A percentile compares a stretch with the other conserved stretches of the same genome.
These are phyloP conservation scores for Chromoteleia sp. DNA, from an alignment of 2,888 invertebrate species.

Conservation along the genomic window DNA sequence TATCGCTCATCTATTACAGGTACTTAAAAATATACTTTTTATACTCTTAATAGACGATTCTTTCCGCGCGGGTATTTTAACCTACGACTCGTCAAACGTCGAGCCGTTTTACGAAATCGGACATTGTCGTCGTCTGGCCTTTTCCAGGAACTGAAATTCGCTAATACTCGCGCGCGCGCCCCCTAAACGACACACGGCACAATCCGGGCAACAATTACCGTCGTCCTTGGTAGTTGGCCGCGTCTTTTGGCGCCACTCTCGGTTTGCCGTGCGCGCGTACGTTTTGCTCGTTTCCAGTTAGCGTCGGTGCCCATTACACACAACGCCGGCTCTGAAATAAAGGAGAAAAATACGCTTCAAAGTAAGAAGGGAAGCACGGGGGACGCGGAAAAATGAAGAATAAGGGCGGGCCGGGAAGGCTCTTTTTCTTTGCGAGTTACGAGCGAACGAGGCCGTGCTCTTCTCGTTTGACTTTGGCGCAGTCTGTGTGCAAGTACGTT, in stretches of 20 bases:
- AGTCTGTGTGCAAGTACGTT: slow-evolving; percentile 52
- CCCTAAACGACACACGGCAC: slow-evolving; percentile 20
- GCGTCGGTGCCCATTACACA: slow-evolving; percentile 57
- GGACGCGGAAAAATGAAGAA: slow-evolving; percentile 60
- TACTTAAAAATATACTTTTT: too few relatives aligned
- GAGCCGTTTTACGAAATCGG: too few relatives aligned
- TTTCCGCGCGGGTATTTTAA: too few relatives aligned
- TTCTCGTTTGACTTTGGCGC: slow-evolving; percentile 59
- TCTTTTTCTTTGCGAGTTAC: slow-evolving; percentile 58
- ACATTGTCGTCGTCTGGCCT: neutral
- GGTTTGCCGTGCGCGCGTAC: slow-evolving; percentile 29
- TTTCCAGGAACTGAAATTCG: slow-evolving; percentile 2
- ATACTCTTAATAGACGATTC: too few relatives aligned
- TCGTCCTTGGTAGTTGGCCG: slow-evolving; percentile 4
- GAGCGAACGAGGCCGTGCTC: slow-evolving; percentile 44
- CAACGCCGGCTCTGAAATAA: slow-evolving; percentile 75
- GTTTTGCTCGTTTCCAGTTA: slow-evolving; percentile 60
- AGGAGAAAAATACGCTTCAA: slow-evolving; percentile 80
- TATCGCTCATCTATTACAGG: too few relatives aligned
- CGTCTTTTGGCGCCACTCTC: slow-evolving; percentile 42
- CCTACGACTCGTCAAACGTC: too few relatives aligned
- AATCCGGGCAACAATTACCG: slow-evolving; percentile 27
- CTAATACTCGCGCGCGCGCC: neutral
- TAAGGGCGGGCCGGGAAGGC: slow-evolving; percentile 53
- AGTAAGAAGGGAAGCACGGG: slow-evolving; percentile 71